Evolutionary conservation across 2,888 invertebrate species (phyloP), one percentile per base, ranked within the genome.

Genomic region (Agriopis marginaria): DNA sequence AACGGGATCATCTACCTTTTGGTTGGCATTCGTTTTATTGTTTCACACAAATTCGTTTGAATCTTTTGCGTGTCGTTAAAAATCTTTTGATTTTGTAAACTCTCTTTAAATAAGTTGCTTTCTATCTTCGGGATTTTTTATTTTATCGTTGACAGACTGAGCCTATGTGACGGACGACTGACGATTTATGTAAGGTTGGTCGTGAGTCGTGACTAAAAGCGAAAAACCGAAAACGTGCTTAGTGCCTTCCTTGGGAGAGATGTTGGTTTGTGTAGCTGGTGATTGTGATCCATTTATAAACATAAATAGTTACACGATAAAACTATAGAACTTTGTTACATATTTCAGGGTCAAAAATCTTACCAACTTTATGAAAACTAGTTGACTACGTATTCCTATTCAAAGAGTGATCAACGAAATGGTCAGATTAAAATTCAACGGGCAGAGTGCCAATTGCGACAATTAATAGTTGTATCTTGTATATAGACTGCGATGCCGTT

Each of bases 401-500:
- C 54, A 40, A 45, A 47, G 59, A 44, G 50, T 53, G 63, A 69
- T 71, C 55, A 77, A 77, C 67, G 70, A 75, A 77, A 82, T 77
- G 77, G 62, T 76, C 63, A 82, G 83, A 87, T 88, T 80, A 80
- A 77, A 79, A 82, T 77, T 76, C 76, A 79, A 82, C 82, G 86
- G 90, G 90, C 88, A 79, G 47, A 40, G 74, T 79, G 86, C 87
- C 89, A 90, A 86, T 83, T 78, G 78, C 74, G 71, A 79, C 80
- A 84, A 86, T 86, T 86, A 86, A 86, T 84, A 70, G 77, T 69
- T 76, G 76, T 72, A 44, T 39, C 40, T 62, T 77, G 75, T 75
- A 79, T 65, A 73, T 77, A 74, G 73, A 76, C 79, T 70, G 66
- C 65, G 76, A 78, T 81, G 89, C 75, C 85, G 83, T 78, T 82